Evolutionary conservation across 2,113 vertebrate genomes (phyloP).

Genomic region (Rhynchomys soricoides): DNA sequence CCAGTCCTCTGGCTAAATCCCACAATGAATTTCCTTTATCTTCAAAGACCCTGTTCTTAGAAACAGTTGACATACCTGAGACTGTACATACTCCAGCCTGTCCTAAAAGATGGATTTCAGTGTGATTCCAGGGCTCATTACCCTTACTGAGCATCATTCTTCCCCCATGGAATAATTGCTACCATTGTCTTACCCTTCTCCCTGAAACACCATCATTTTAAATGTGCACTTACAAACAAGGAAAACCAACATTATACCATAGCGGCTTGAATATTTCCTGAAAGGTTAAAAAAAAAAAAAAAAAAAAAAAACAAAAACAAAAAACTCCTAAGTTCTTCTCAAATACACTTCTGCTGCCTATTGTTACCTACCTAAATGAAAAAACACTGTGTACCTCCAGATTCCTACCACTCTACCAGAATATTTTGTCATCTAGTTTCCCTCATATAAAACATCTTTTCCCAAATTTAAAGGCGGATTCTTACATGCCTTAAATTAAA

Average conservation of each 20-base stretch:
- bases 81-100: not conserved
- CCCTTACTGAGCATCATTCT: not conserved
- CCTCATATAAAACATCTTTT: conserved; percentile 55
- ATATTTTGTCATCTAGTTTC: conserved; percentile 8
- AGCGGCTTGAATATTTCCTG: conserved; percentile 57
- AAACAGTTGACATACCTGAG: not conserved
- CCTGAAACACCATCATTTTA: conserved; percentile 15
- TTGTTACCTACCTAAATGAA: conserved; percentile 57
- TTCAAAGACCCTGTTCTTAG: not conserved
- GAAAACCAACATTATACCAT: conserved; percentile 39
- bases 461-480: conserved; percentile 44
- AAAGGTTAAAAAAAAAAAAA: conserved; percentile 27
- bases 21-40: conserved; percentile 10
- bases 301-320: not conserved
- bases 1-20: not conserved
- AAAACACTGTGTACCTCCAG: not conserved
- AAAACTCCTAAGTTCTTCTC: conserved; percentile 23
- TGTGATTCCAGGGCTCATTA: not conserved
- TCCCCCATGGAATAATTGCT: not conserved
- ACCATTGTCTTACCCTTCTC: not conserved
- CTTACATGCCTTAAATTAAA: conserved; percentile 54
- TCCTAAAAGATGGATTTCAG: not conserved
- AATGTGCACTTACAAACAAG: not conserved
- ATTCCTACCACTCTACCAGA: conserved; percentile 10
- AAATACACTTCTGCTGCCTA: conserved; percentile 58